A percentile compares a stretch with the other conserved stretches of the same genome.
Evolutionary conservation across 2,888 invertebrate genomes (phyloP).

Genomic region (Gisinianus flammeolus): DNA sequence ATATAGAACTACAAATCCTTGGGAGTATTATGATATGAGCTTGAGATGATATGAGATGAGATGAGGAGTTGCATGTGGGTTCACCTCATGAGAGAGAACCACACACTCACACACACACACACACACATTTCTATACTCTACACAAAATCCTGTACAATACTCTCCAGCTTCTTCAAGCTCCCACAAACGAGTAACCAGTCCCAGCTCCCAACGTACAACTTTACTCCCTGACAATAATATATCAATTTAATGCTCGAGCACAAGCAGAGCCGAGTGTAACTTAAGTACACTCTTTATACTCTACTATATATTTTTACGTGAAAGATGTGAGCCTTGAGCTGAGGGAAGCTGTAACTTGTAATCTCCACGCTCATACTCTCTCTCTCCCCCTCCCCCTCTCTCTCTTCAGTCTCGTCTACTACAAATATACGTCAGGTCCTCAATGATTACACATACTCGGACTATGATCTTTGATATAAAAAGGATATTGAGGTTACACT

Average conservation of each 20-base stretch:
- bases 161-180: too few relatives aligned
- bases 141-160: too few relatives aligned
- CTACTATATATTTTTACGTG: neutral
- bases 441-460: neutral
- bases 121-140: too few relatives aligned
- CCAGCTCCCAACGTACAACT: neutral
- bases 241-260: slow-evolving; percentile 19
- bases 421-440: neutral
- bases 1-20: too few relatives aligned
- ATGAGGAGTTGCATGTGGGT: too few relatives aligned
- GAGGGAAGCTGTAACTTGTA: neutral
- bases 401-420: neutral
- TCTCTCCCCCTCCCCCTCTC: neutral
- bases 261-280: neutral
- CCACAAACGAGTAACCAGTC: too few relatives aligned
- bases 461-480: neutral
- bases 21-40: too few relatives aligned
- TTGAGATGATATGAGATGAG: neutral
- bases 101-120: too few relatives aligned
- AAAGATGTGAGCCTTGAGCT: neutral
- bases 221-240: neutral
- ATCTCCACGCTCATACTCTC: neutral
- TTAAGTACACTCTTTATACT: neutral
- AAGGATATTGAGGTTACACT: neutral
- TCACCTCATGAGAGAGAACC: too few relatives aligned